Percentiles rank a stretch among this genome's conserved stretches.
These are phyloP conservation scores for Macrosoma leucophasiata DNA, from an alignment of 2,888 invertebrate genomes.

Conservation along the genomic window DNA sequence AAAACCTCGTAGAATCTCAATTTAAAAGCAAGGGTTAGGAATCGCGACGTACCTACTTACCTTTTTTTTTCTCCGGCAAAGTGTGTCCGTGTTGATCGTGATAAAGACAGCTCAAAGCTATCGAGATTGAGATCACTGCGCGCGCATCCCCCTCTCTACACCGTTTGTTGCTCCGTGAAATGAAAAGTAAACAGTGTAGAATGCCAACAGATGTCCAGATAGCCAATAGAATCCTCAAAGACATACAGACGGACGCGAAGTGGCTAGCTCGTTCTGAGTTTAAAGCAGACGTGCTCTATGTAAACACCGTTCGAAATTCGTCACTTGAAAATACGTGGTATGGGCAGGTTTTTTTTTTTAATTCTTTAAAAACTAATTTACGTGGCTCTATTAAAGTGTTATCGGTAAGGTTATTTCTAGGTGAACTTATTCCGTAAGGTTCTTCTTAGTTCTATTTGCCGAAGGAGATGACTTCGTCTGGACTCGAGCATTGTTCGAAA, in stretches of 20 bases:
- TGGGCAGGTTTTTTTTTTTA: too few relatives aligned
- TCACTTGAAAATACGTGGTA: too few relatives aligned
- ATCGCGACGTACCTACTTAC: too few relatives aligned
- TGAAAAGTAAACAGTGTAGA: conserved; percentile 69
- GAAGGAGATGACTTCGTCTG: conserved; percentile 65
- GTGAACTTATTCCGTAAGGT: conserved; percentile 15
- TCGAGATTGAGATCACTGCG: conserved; percentile 62
- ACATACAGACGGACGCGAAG: conserved; percentile 39
- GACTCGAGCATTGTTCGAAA: conserved; percentile 59
- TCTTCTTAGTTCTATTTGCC: conserved; percentile 57
- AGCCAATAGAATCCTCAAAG: conserved; percentile 57
- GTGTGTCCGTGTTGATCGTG: conserved; percentile 37
- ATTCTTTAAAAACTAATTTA: too few relatives aligned
- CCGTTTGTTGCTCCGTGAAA: conserved; percentile 66
- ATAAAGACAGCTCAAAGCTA: conserved; percentile 62
- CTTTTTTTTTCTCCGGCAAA: conserved; percentile 15
- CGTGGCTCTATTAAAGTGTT: too few relatives aligned
- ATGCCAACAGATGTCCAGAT: conserved; percentile 71
- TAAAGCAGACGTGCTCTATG: too few relatives aligned
- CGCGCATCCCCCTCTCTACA: conserved; percentile 49
- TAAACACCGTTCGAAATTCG: too few relatives aligned
- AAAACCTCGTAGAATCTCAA: too few relatives aligned
- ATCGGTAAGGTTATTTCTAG: conserved; percentile 7
- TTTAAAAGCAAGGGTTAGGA: too few relatives aligned
- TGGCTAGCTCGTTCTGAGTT: too few relatives aligned